Conservation (phyloP, 2,888 invertebrate genomes). For the Apoda limacodes region DNA sequence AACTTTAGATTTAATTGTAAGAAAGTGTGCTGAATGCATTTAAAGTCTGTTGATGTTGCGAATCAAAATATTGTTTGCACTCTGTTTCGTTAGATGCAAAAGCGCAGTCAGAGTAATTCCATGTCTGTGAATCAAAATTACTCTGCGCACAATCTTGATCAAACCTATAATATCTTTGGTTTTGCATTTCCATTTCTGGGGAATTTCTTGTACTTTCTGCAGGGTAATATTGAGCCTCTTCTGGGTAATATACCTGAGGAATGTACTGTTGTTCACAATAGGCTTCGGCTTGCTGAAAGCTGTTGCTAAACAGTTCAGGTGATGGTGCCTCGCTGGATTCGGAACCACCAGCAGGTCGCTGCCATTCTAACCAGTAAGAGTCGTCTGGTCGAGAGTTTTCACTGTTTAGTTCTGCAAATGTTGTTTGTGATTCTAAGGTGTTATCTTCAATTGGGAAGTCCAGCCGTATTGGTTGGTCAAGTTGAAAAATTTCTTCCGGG, state of each 20-base stretch:
- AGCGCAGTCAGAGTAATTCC: conserved; percentile 52
- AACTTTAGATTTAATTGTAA: conserved; percentile 14
- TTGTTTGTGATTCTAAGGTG: conserved; percentile 73
- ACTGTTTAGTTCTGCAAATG: conserved; percentile 75
- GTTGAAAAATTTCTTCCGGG: conserved; percentile 82
- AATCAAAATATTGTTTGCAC: conserved; percentile 50
- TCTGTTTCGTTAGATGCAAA: conserved; percentile 40
- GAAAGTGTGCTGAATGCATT: conserved; percentile 45
- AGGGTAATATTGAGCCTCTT: conserved; percentile 53
- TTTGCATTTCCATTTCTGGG: conserved; percentile 40
- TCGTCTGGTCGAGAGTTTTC: conserved; percentile 76
- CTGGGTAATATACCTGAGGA: conserved; percentile 50
- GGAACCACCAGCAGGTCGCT: conserved; percentile 52
- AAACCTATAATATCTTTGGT: conserved; percentile 50
- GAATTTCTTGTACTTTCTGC: conserved; percentile 46
- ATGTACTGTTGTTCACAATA: conserved; percentile 50
- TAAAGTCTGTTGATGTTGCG: conserved; percentile 39
- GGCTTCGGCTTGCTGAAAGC: conserved; percentile 48
- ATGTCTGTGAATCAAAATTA: conserved; percentile 40
- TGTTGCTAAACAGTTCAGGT: conserved; percentile 60
- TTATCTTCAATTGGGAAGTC: conserved; percentile 69
- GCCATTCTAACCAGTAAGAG: conserved; percentile 70
- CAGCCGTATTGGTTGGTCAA: conserved; percentile 77
- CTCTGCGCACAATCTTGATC: conserved; percentile 45
- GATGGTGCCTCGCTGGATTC: conserved; percentile 69